A percentile compares a stretch with the other conserved stretches of the same genome.
phyloP scores from a whole-genome alignment of 2,113 vertebrate species.

The Corvus hawaiiensis region DNA sequence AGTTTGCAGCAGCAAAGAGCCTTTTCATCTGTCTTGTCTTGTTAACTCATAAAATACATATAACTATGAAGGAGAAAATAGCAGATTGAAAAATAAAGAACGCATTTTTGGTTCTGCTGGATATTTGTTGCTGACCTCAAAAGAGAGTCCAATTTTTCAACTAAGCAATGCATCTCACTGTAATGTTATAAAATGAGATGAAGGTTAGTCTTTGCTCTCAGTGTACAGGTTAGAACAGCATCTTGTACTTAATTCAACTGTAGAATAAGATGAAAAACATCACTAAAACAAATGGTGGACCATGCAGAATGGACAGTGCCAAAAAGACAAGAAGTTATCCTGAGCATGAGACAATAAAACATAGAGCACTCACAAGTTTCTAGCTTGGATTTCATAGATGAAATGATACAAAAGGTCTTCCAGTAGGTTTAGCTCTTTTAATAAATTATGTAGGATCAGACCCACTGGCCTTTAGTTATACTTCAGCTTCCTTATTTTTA shows the following conservation, averaged over 20 bases:
- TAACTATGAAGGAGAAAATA: background rate
- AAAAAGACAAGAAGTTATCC: background rate
- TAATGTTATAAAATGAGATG: background rate
- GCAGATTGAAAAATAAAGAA: background rate
- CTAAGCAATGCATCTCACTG: background rate
- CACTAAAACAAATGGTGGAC: background rate
- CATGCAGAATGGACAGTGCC: background rate
- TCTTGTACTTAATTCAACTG: background rate
- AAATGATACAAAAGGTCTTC: background rate
- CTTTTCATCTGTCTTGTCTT: constrained; percentile 3
- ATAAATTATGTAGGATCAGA: background rate
- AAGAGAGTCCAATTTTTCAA: background rate
- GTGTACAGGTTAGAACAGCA: background rate
- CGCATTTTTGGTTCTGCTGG: background rate
- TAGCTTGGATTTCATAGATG: background rate
- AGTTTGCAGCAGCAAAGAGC: background rate
- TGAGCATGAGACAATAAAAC: background rate
- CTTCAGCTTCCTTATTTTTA: background rate
- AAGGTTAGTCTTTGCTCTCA: background rate
- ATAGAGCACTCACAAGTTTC: background rate
- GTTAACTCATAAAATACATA: constrained; percentile 4
- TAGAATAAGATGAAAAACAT: background rate
- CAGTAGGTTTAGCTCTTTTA: background rate
- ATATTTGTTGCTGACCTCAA: background rate
- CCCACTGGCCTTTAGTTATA: background rate